A percentile compares a stretch with the other conserved stretches of the same genome.
phyloP scores from a whole-genome alignment of 2,113 vertebrate genomes.

The Psammodynastes pulverulentus region DNA sequence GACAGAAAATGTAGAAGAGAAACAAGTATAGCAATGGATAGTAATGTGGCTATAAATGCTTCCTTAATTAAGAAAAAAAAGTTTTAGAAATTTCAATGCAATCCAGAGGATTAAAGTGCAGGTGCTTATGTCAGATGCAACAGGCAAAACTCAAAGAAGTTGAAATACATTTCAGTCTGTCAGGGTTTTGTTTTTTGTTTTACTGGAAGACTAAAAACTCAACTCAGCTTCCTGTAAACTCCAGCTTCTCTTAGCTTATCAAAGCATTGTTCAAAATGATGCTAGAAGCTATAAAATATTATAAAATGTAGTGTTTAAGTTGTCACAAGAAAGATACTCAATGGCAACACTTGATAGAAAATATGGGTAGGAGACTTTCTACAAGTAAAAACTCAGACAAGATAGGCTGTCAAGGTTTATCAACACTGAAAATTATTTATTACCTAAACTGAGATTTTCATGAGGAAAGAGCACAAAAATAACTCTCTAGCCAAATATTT shows the following conservation, averaged over 20 bases:
- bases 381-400: neutral
- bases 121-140: slow-evolving; percentile 49
- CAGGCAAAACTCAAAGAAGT: slow-evolving; percentile 35
- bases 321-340: neutral
- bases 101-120: slow-evolving; percentile 54
- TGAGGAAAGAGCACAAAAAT: neutral
- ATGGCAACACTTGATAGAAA: neutral
- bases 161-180: slow-evolving; percentile 45
- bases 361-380: neutral
- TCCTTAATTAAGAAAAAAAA: neutral
- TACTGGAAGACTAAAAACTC: slow-evolving; percentile 61
- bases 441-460: neutral
- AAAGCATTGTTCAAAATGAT: neutral
- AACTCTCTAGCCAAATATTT: neutral
- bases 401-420: neutral
- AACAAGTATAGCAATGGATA: slow-evolving; percentile 28
- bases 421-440: neutral
- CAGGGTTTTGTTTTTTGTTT: slow-evolving; percentile 44
- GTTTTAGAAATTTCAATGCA: slow-evolving; percentile 19
- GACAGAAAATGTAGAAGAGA: slow-evolving; percentile 28
- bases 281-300: slow-evolving; percentile 19
- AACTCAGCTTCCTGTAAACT: slow-evolving; percentile 21
- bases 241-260: slow-evolving; percentile 19
- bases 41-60: slow-evolving; percentile 8
- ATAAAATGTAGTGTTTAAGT: neutral